phyloP scores from a whole-genome alignment of 2,797 vertebrate genomes.

The Lacerta bilineata region DNA sequence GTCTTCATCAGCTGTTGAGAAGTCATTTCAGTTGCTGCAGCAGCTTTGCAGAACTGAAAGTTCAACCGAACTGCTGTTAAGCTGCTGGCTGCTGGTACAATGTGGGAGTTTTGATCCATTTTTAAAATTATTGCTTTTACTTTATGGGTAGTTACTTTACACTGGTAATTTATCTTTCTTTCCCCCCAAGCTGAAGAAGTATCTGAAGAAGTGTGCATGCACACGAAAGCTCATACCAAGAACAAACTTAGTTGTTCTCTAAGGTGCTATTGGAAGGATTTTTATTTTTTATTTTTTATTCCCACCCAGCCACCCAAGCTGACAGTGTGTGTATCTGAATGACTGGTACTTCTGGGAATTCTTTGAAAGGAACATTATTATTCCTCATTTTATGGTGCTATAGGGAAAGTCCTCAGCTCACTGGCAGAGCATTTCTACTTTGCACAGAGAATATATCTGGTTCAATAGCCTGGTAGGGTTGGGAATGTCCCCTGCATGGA shows the following conservation, averaged over 20 bases:
- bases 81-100: constrained; percentile 17
- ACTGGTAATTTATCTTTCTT: neutral
- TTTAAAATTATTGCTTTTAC: neutral
- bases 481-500: too few relatives aligned
- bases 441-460: too few relatives aligned
- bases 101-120: neutral
- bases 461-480: too few relatives aligned
- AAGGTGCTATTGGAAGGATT: too few relatives aligned
- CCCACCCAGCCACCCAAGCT: neutral
- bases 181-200: neutral
- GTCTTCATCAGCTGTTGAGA: constrained; percentile 37
- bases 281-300: too few relatives aligned
- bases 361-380: neutral
- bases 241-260: too few relatives aligned
- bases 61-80: neutral
- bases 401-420: too few relatives aligned
- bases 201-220: too few relatives aligned
- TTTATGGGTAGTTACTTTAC: neutral
- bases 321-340: neutral
- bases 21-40: constrained; percentile 22
- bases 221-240: too few relatives aligned
- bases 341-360: neutral
- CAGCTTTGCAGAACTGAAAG: constrained; percentile 20
- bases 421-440: too few relatives aligned
- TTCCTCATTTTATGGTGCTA: neutral